phyloP scores from a whole-genome alignment of 2,797 vertebrate genomes.

The Sebastolobus altivelis region DNA sequence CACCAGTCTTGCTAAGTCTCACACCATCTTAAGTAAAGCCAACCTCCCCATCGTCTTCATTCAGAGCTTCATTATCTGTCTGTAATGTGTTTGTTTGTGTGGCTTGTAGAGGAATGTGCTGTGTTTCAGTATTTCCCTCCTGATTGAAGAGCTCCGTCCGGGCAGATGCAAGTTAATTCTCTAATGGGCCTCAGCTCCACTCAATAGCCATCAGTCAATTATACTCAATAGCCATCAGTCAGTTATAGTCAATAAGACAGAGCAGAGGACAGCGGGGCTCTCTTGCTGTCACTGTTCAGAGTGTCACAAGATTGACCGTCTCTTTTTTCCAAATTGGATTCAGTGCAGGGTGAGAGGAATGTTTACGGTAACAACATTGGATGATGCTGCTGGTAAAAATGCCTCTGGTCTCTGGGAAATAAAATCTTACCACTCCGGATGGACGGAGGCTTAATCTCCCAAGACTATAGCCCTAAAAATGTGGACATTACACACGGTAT shows the following conservation, averaged over 20 bases:
- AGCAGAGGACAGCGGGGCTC: slow-evolving; percentile 44
- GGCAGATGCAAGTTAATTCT: slow-evolving; percentile 59
- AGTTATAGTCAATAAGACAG: slow-evolving; percentile 59
- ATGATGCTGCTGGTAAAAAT: slow-evolving; percentile 33
- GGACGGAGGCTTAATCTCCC: slow-evolving; percentile 10
- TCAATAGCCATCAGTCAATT: slow-evolving; percentile 61
- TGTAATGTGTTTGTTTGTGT: slow-evolving; percentile 15
- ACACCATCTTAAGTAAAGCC: not conserved
- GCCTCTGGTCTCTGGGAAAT: slow-evolving; percentile 15
- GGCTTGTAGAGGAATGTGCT: slow-evolving; percentile 60
- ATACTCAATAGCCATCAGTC: slow-evolving; percentile 62
- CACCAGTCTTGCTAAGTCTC: not conserved
- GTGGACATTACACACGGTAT: not conserved
- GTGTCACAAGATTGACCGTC: slow-evolving; percentile 55
- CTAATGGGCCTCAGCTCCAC: slow-evolving; percentile 60
- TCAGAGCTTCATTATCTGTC: slow-evolving; percentile 19
- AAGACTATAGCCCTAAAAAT: not conserved
- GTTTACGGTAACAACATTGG: slow-evolving; percentile 37
- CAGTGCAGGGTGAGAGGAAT: slow-evolving; percentile 33
- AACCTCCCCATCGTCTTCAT: not conserved
- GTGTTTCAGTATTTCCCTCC: slow-evolving; percentile 24
- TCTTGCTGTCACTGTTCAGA: slow-evolving; percentile 46
- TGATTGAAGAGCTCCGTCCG: slow-evolving; percentile 39
- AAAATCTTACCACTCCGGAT: slow-evolving; percentile 21
- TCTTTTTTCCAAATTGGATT: slow-evolving; percentile 51